A percentile compares a stretch with the other conserved stretches of the same genome.
phyloP scores from a whole-genome alignment of 2,113 vertebrate species.

The Cavia porcellus region DNA sequence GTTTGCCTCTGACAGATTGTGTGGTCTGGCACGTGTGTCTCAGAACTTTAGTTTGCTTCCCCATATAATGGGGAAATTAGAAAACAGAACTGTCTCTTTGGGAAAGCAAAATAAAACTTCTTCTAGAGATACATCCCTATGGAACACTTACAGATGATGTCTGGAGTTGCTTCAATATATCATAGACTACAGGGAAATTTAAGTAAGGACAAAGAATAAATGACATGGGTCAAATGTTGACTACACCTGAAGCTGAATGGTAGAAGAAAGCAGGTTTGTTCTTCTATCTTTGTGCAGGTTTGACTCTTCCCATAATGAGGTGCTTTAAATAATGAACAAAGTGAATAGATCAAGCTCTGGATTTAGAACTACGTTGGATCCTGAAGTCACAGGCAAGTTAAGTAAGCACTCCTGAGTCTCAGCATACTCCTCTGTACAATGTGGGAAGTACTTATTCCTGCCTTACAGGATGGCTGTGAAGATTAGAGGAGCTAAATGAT shows the following conservation, averaged over 20 bases:
- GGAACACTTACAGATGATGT: background rate
- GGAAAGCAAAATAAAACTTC: constrained; percentile 12
- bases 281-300: background rate
- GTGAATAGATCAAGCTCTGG: background rate
- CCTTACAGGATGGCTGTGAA: background rate
- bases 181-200: background rate
- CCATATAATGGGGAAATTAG: background rate
- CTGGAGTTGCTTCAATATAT: background rate
- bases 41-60: background rate
- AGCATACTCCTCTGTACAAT: background rate
- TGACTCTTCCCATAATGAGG: constrained; percentile 41
- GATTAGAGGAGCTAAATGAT: background rate
- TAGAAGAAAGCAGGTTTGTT: background rate
- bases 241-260: background rate
- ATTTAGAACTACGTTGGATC: constrained; percentile 7
- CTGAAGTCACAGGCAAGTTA: background rate
- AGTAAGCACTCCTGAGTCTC: constrained; percentile 22
- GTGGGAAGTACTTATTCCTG: background rate
- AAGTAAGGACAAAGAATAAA: background rate
- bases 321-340: constrained; percentile 27
- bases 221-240: background rate
- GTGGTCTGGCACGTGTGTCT: background rate
- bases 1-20: background rate
- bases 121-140: background rate
- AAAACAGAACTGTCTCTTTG: background rate